Conservation (phyloP, 1,140 invertebrate species). For the Drosophila melanica region DNA sequence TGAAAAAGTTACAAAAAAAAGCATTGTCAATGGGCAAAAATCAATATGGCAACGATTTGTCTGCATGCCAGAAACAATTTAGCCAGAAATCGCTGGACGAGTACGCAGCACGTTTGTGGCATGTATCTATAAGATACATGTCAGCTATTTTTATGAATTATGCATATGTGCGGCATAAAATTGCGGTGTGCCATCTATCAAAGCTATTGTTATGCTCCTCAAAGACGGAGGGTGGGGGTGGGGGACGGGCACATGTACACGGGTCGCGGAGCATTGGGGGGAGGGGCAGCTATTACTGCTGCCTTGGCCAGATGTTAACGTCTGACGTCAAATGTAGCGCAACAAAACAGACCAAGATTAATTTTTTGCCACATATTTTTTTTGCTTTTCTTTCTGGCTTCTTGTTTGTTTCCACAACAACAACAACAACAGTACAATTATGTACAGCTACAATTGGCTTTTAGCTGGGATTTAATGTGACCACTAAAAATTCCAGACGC, state of each 20-base stretch:
- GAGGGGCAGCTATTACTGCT: slow-evolving; percentile 20
- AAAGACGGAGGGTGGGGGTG: not conserved
- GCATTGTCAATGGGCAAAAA: slow-evolving; percentile 39
- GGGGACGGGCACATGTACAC: not conserved
- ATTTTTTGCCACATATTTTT: slow-evolving; percentile 41
- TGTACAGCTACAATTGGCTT: slow-evolving; percentile 38
- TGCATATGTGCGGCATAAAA: slow-evolving; percentile 57
- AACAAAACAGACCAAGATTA: slow-evolving; percentile 42
- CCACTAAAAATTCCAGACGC: slow-evolving; percentile 70
- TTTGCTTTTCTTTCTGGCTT: slow-evolving; percentile 12
- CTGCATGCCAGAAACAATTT: slow-evolving; percentile 67
- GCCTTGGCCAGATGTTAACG: slow-evolving; percentile 61
- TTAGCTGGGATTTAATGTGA: slow-evolving; percentile 59
- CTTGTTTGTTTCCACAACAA: slow-evolving; percentile 16
- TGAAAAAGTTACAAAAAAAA: slow-evolving; percentile 11
- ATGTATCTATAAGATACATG: slow-evolving; percentile 63
- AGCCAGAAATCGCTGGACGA: not conserved
- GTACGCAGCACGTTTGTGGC: slow-evolving; percentile 10
- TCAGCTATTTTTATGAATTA: slow-evolving; percentile 45
- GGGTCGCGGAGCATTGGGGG: no score
- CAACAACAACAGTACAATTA: slow-evolving; percentile 12
- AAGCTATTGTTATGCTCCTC: slow-evolving; percentile 56
- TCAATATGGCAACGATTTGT: slow-evolving; percentile 41
- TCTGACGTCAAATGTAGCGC: slow-evolving; percentile 62
- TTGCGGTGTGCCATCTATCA: slow-evolving; percentile 58